Evolutionary conservation across 2,113 vertebrate genomes (phyloP), one percentile per base, ranked within the genome.

Genomic region (Misgurnus mizolepis): DNA sequence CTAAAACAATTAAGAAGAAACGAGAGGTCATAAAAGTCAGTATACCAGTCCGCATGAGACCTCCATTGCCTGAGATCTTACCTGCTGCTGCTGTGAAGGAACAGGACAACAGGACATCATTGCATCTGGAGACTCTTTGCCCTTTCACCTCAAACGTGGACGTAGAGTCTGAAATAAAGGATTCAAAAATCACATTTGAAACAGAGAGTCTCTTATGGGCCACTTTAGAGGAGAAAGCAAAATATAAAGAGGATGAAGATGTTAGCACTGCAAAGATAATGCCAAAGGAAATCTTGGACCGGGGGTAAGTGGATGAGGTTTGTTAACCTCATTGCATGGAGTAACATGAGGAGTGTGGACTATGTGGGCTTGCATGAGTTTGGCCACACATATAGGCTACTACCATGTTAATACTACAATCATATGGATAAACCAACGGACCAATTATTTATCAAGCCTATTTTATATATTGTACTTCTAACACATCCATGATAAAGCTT

Each of bases 281-380:
- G 39, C 4, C 34, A 53, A 22, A 66, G 40, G 27, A 11, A 39
- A 12, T 22, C 10, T 9, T 76, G 65, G 71, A 71, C 34, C 40
- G 56, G 62, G 82, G 85, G 86, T 88, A 78, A 86, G 85, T 84
- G 56, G 15, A 27, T 17, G 58, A 66, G 14, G 12, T 78, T n/a
- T 47, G 34, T 49, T 53, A n/a, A 55, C 22, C 53, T 43, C 41
- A 34, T 45, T 61, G 71, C 82, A 80, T 83, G 71, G 15, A 65
- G 60, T 72, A 45, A 66, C 40, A 71, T 66, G 43, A 74, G 72
- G 14, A 66, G 43, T 56, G 50, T 27, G 41, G 43, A 39, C 18
- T 64, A 70, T 64, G n/a, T 15, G 40, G 60, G n/a, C 22, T 41
- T 73, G 75, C 61, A 58, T 72, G 40, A n/a, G 27, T 67, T 41